Base-by-base conservation (phyloP, 2,113 vertebrate species). In the Callaeas wilsoni region DNA sequence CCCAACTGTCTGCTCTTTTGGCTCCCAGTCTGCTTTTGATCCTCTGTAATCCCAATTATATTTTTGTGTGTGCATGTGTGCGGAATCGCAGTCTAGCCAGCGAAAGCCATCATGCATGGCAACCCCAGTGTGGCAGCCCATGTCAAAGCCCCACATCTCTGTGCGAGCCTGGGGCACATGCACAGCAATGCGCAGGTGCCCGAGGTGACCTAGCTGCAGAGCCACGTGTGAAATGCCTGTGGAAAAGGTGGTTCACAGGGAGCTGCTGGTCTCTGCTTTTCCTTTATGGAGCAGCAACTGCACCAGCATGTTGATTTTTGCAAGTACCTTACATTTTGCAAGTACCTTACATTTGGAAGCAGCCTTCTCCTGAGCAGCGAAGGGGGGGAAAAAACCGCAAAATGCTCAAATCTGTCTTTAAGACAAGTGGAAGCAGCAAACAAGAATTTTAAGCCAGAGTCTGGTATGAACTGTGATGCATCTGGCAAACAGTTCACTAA, bases 341-440 rank as follows among this genome's bases (percentile, higher is more conserved):
- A 46, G 42, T 47, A 55, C 7, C 25, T 77, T 84, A 4, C 16
- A 74, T 70, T 64, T 6, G 4, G 49, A 87, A 79, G 46, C 4
- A 0, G 39, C 42, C 44, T 83, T 42, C 20, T 79, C 70, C 57
- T 49, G 23, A 90, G 42, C n/a, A 87, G 46, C 50, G 50, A 5
- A 19, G 6, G 2, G 2, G 5, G 16, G 2, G 1, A 1, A 1
- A 19, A 12, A 49, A 2, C 11, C 6, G 15, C 29, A 5, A 81
- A 69, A 56, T 22, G 26, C 14, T 73, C 49, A 88, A 91, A 85
- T 69, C 13, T 2, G 1, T 52, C 62, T 67, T 56, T 65, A 76
- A 79, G 93, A 79, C 39, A 41, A 59, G 52, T 18, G 14, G 70
- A 68, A 76, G 53, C 53, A 80, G 42, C n/a, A 57, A 90, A 79